These are phyloP conservation scores for Acanthiza pusilla DNA, from an alignment of 2,797 vertebrate genomes.

Conservation along the genomic window DNA sequence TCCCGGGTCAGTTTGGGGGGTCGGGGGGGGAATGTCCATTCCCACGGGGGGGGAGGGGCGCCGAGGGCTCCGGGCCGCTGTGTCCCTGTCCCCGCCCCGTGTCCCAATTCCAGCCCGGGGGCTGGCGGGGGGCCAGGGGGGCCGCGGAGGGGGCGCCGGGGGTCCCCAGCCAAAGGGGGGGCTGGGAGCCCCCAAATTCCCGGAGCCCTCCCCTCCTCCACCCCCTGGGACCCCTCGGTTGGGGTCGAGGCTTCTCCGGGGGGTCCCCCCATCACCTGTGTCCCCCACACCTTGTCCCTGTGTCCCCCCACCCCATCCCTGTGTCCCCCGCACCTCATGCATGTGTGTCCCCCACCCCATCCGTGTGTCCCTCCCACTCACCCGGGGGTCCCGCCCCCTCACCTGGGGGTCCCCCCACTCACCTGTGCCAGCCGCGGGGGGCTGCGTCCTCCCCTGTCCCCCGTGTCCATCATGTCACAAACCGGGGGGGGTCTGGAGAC, in stretches of 20 bases:
- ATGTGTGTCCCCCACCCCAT: not conserved
- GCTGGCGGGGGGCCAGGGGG: not conserved
- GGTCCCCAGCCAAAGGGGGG: not conserved
- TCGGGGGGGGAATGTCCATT: too few relatives aligned
- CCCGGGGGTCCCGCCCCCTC: not conserved
- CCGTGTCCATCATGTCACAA: not conserved
- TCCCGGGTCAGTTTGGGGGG: not conserved
- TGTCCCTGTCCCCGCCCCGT: not conserved
- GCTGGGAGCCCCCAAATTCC: not conserved
- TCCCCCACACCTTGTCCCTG: too few relatives aligned
- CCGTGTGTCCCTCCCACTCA: not conserved
- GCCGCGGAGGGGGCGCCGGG: not conserved
- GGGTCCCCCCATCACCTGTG: too few relatives aligned
- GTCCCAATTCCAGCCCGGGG: not conserved
- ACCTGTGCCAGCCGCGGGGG: not conserved
- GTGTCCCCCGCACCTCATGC: too few relatives aligned
- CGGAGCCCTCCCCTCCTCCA: too few relatives aligned
- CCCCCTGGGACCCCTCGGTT: too few relatives aligned
- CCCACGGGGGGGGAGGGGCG: not conserved
- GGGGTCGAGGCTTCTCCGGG: too few relatives aligned
- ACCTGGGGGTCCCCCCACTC: not conserved
- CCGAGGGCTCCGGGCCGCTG: too few relatives aligned
- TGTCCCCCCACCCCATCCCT: not conserved
- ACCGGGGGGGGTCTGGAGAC: not conserved
- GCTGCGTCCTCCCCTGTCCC: not conserved